phyloP scores from a whole-genome alignment of 2,888 invertebrate genomes.

The Agrotis ipsilon region DNA sequence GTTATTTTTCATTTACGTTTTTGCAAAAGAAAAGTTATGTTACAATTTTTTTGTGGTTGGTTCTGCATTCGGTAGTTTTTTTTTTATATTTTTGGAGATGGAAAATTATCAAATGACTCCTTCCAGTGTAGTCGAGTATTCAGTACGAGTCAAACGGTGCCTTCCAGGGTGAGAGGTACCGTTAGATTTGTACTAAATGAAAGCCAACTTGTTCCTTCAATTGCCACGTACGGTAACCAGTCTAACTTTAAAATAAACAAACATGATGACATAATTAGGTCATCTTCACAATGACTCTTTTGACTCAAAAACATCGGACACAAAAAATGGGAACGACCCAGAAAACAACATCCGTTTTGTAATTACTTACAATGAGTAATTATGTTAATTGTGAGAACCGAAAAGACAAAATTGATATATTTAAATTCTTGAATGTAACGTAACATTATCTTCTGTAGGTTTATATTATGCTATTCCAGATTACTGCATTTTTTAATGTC shows the following conservation, averaged over 20 bases:
- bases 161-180: too few relatives aligned
- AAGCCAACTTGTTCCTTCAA: too few relatives aligned
- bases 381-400: slow-evolving; percentile 41
- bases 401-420: slow-evolving; percentile 3
- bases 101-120: too few relatives aligned
- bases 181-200: too few relatives aligned
- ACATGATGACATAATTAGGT: background rate
- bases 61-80: too few relatives aligned
- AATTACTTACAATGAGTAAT: slow-evolving; percentile 25
- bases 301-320: slow-evolving; percentile 11
- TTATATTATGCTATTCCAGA: background rate
- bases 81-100: too few relatives aligned
- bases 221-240: too few relatives aligned
- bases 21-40: too few relatives aligned
- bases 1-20: too few relatives aligned
- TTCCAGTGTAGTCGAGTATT: too few relatives aligned
- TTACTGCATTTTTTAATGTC: background rate
- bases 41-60: too few relatives aligned
- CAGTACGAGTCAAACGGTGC: too few relatives aligned
- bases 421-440: background rate
- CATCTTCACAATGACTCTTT: slow-evolving; percentile 14
- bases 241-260: background rate
- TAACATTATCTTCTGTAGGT: background rate
- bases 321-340: slow-evolving; percentile 43
- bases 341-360: slow-evolving; percentile 10